A percentile compares a stretch with the other conserved stretches of the same genome.
phyloP scores from a whole-genome alignment of 2,113 vertebrate genomes.

The Phyllopteryx taeniolatus region DNA sequence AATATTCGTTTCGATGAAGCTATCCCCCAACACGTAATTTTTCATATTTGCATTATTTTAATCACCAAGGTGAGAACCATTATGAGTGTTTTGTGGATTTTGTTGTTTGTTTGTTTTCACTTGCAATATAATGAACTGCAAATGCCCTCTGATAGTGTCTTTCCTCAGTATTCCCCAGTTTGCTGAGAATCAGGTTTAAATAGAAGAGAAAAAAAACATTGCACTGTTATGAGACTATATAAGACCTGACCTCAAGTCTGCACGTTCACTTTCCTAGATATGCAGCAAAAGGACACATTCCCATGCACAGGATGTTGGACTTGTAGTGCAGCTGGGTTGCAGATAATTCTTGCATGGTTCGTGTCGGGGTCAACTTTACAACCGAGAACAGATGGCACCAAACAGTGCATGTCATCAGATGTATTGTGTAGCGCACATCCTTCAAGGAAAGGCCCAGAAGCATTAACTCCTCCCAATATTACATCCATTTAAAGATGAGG shows the following conservation, averaged over 20 bases:
- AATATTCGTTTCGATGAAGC: conserved; percentile 8
- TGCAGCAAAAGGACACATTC: conserved; percentile 16
- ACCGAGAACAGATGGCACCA: neutral
- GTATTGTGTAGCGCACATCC: neutral
- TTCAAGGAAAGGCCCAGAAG: neutral
- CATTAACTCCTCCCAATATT: neutral
- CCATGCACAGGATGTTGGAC: conserved; percentile 3
- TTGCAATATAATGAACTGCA: neutral
- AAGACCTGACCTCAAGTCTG: neutral
- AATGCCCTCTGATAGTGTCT: neutral
- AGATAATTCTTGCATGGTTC: neutral
- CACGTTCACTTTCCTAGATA: conserved; percentile 19
- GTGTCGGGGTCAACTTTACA: neutral
- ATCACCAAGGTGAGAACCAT: neutral
- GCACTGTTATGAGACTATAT: conserved; percentile 3
- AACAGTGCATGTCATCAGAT: no score
- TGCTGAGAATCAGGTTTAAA: neutral
- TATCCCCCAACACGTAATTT: neutral
- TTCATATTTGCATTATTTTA: neutral
- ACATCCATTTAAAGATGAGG: conserved; percentile 12
- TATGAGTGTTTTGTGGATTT: neutral
- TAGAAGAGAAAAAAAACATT: conserved; percentile 12
- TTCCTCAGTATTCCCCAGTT: neutral
- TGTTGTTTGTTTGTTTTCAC: neutral
- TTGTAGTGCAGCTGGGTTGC: neutral